These are phyloP conservation scores for Fukomys damarensis DNA, from an alignment of 2,113 vertebrate genomes.

Conservation along the genomic window DNA sequence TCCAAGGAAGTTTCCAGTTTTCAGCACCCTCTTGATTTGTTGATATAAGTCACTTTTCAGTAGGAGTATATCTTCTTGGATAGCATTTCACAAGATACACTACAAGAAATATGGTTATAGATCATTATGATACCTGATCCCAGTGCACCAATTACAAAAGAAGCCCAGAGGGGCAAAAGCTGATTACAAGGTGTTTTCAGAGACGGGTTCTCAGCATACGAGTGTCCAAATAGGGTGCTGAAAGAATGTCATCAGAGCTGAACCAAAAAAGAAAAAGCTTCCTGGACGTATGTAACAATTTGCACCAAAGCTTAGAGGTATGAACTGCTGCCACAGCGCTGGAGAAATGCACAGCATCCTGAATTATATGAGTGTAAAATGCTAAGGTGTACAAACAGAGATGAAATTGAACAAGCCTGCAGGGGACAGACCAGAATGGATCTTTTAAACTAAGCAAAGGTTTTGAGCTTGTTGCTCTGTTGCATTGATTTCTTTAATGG, in stretches of 20 bases:
- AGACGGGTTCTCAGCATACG: neutral
- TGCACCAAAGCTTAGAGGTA: neutral
- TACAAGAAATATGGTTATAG: neutral
- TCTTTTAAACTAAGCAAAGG: neutral
- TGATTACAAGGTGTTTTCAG: neutral
- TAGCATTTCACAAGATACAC: neutral
- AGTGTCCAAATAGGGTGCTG: neutral
- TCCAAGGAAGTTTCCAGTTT: neutral
- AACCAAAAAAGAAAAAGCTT: neutral
- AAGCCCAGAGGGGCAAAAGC: neutral
- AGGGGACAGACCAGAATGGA: neutral
- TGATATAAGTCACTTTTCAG: neutral
- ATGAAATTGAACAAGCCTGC: neutral
- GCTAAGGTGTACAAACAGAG: neutral
- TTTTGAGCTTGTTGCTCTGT: neutral
- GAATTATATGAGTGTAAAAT: neutral
- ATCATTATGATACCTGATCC: neutral
- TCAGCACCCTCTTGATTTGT: neutral
- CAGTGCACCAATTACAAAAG: neutral
- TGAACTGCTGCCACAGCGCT: neutral
- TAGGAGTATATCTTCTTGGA: neutral
- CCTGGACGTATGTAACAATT: neutral
- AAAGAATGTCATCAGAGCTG: neutral
- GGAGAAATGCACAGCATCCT: neutral
- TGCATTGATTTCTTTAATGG: neutral